Evolutionary conservation across 2,888 invertebrate species (phyloP), one percentile per base, ranked within the genome.

Genomic region (Cinara cedri): DNA sequence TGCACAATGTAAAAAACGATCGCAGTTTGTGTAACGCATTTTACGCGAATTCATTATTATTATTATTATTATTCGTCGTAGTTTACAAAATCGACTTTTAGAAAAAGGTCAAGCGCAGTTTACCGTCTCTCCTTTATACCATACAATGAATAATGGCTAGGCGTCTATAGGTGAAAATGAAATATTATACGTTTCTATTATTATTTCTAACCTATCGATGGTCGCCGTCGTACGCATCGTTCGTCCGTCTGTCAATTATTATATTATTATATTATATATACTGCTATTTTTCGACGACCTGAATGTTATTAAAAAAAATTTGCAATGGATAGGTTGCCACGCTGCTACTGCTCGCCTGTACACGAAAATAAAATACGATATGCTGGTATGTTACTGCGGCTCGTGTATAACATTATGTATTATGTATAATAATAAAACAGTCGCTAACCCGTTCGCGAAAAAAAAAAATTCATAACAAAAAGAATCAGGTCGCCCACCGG

Each of bases 401-500:
- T n/a, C n/a, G 49, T 4, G 10, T 19, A 13, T 9, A 68, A 16
- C 19, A 14, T 16, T 24, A 49, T 14, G 55, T 14, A 24, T 34
- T 57, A n/a, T 26, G 26, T 60, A 26, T 60, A 16, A 26, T 11
- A 46, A 65, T 19, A 44, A 54, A 49, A 54, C 54, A 70, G 57
- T 57, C 46, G 72, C 46, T 46, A 60, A 72, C 46, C 62, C 62
- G 46, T 72, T 24, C 49, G 34, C 51, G 19, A 72, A 72, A 70
- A 21, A 71, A 44, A 24, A 42, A 57, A 46, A 66, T 14, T 46
- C 19, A 55, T 10, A 66, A 60, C 14, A 49, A 62, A 51, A 72
- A 72, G 55, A 72, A 74, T 74, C 74, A 63, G 74, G 74, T 74
- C 74, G 63, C 49, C 57, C 70, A 34, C n/a, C 34, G n/a, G 8